phyloP scores from a whole-genome alignment of 2,113 vertebrate genomes.

The Corydoras maculifer region DNA sequence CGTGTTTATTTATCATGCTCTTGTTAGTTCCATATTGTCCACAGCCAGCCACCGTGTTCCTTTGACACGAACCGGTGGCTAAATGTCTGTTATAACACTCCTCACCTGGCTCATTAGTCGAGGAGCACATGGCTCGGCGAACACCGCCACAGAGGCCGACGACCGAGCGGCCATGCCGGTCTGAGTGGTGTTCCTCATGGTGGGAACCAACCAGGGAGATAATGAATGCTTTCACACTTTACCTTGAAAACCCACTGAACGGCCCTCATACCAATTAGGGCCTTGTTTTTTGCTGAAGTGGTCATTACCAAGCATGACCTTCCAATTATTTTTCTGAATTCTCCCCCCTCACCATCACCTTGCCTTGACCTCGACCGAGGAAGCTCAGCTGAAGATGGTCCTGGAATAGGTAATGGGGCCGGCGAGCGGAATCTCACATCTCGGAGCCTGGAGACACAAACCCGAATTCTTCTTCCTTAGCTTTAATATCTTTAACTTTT shows the following conservation, averaged over 20 bases:
- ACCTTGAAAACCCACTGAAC: conserved; percentile 63
- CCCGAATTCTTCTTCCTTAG: too few species aligned
- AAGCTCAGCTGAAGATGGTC: conserved; percentile 47
- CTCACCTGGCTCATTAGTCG: conserved; percentile 60
- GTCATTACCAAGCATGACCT: conserved; percentile 71
- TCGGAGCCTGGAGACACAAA: conserved; percentile 30
- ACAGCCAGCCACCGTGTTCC: conserved; percentile 15
- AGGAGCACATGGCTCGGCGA: conserved; percentile 37
- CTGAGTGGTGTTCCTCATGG: conserved; percentile 38
- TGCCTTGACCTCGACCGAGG: conserved; percentile 39
- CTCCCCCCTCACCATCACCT: conserved; percentile 57
- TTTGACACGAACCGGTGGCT: conserved; percentile 21
- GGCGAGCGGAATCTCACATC: conserved; percentile 34
- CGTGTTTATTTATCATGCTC: neutral
- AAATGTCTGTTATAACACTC: conserved; percentile 47
- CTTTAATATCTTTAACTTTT: too few species aligned
- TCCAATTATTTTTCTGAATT: conserved; percentile 70
- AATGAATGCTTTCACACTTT: conserved; percentile 74
- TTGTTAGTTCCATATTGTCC: conserved; percentile 9
- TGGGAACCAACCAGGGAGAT: conserved; percentile 50
- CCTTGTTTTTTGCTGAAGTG: conserved; percentile 58
- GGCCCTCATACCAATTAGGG: conserved; percentile 68
- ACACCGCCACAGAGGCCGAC: conserved; percentile 26
- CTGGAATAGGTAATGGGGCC: conserved; percentile 55
- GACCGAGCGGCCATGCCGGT: conserved; percentile 37